Evolutionary conservation across 1,140 invertebrate genomes (phyloP), one percentile per base, ranked within the genome.

Genomic region (Drosophila nigrodunni): DNA sequence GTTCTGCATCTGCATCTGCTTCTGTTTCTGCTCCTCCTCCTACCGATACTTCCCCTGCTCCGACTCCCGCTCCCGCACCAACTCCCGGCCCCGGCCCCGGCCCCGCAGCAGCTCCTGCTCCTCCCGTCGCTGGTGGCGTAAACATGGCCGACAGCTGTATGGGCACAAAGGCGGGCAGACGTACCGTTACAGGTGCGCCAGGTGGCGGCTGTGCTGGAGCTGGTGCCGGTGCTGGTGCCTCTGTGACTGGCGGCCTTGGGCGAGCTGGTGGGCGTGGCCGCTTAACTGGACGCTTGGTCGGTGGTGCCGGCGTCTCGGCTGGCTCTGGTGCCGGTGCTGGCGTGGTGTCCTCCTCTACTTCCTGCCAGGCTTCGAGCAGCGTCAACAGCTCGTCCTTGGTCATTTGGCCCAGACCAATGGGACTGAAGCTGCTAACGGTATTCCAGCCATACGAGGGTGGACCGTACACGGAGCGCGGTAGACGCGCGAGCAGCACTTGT

Each of bases 101-200:
- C 43, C 9, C 64, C 50, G 25, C 15, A 15, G 15, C 18, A 21
- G 57, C 68, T 0, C 46, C 55, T 0, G 52, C 43, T 13, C 64
- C 50, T n/a, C 65, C 59, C n/a, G 66, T 44, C 34, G 41, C 41
- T 6, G 80, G 86, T 0, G 69, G 76, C 6, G 86, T 91, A n/a
- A 77, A 91, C 81, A 91, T 85, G 39, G 90, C 90, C 9, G 90
- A 77, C n/a, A 92, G 57, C 15, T 89, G 90, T 0, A 92, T 61
- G 35, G 90, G 90, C 61, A 92, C 81, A 62, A 92, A 90, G 1
- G 90, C 90, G 4, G 90, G 90, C 8, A 92, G 59, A 1, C 73
- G 68, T 3, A 88, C 90, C 0, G 78, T 89, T 0, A 92, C 61
- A 1, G 86, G 90, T 7, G 66, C 34, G 2, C 80, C 77, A 2